These are phyloP conservation scores for Microtus montanus DNA, from an alignment of 2,113 vertebrate species.

Conservation along the genomic window DNA sequence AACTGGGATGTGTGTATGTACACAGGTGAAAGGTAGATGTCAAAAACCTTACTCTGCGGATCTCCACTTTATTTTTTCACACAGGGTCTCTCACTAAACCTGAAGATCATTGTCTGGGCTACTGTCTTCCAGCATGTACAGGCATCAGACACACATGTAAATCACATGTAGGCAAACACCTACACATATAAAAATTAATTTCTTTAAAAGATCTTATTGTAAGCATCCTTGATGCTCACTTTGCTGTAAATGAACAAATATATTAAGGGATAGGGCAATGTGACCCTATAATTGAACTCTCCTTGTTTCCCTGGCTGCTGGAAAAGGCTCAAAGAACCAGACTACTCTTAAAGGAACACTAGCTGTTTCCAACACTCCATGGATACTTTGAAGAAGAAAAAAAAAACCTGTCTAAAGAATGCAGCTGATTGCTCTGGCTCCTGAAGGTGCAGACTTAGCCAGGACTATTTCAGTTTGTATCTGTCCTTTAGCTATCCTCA, in stretches of 20 bases:
- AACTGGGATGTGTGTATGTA: not conserved
- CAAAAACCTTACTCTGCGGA: not conserved
- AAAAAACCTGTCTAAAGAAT: not conserved
- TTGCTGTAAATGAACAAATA: not conserved
- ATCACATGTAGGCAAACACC: not conserved
- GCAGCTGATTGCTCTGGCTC: not conserved
- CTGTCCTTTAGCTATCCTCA: not conserved
- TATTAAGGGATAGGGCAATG: not conserved
- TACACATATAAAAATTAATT: not conserved
- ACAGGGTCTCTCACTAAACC: not conserved
- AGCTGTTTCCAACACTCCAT: not conserved
- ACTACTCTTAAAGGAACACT: not conserved
- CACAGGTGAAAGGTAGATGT: not conserved
- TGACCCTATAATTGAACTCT: not conserved
- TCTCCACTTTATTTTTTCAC: not conserved
- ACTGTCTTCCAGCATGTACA: not conserved
- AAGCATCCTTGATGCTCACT: not conserved
- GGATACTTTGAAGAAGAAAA: not conserved
- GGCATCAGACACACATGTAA: not conserved
- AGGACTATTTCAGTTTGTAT: not conserved
- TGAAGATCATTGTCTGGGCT: not conserved
- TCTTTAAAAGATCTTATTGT: not conserved
- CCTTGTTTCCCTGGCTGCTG: not conserved
- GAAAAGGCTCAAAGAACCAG: not conserved
- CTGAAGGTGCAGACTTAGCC: not conserved